These are phyloP conservation scores for Dolichotis patagonum DNA, from an alignment of 2,113 vertebrate species.

Conservation along the genomic window DNA sequence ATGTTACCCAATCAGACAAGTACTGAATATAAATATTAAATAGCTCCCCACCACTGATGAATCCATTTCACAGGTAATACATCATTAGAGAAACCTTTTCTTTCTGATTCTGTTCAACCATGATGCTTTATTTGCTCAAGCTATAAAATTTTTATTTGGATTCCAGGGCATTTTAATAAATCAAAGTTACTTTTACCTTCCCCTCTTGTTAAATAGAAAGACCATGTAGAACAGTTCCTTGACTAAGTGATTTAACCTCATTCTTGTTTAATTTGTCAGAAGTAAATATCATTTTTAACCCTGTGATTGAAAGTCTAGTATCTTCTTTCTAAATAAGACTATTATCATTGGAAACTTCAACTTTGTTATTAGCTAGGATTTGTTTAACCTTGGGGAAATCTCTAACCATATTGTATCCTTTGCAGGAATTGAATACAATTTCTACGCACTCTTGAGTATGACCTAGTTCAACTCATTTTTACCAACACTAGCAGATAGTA, in stretches of 20 bases:
- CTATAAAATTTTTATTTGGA: slow-evolving; percentile 59
- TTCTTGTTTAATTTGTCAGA: slow-evolving; percentile 12
- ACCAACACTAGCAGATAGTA: slow-evolving; percentile 32
- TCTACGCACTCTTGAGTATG: neutral
- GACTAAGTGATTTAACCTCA: neutral
- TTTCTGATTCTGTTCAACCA: slow-evolving; percentile 20
- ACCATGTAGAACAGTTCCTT: neutral
- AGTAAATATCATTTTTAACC: neutral
- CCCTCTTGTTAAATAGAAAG: neutral
- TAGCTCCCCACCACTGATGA: neutral
- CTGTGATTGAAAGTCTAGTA: neutral
- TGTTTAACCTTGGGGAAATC: neutral
- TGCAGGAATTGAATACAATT: slow-evolving; percentile 9
- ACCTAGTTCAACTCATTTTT: slow-evolving; percentile 43
- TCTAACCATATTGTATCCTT: slow-evolving; percentile 27
- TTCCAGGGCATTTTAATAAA: slow-evolving; percentile 43
- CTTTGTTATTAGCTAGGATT: slow-evolving; percentile 39
- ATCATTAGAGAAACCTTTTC: slow-evolving; percentile 27
- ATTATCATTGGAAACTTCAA: neutral
- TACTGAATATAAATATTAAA: slow-evolving; percentile 27
- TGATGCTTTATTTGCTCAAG: slow-evolving; percentile 56
- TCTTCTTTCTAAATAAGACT: neutral
- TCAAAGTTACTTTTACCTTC: neutral
- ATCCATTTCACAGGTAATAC: slow-evolving; percentile 44
- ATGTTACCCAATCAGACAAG: neutral